phyloP scores from a whole-genome alignment of 2,888 invertebrate species.

The Chrysotoxum bicinctum region DNA sequence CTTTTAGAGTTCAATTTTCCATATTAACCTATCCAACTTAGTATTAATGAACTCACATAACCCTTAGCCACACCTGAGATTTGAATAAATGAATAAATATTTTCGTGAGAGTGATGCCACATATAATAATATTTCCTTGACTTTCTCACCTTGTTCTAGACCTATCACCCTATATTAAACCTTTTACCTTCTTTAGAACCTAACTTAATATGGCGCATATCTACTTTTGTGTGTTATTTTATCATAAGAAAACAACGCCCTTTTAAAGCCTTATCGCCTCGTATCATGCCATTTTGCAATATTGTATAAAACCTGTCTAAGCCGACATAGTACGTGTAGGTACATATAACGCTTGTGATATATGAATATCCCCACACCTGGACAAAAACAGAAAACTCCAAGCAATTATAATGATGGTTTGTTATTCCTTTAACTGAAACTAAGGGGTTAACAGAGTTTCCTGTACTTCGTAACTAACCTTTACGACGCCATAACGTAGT shows the following conservation, averaged over 20 bases:
- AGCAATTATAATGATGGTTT: slow-evolving; percentile 28
- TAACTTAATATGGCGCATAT: slow-evolving; percentile 48
- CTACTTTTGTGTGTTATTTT: slow-evolving; percentile 15
- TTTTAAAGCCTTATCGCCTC: slow-evolving; percentile 3
- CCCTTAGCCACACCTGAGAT: slow-evolving; percentile 36
- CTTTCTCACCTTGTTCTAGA: not conserved
- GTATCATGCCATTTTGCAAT: slow-evolving; percentile 40
- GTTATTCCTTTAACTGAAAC: not conserved
- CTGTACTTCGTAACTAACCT: not conserved
- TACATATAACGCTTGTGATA: not conserved
- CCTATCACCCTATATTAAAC: not conserved
- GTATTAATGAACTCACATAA: slow-evolving; percentile 34
- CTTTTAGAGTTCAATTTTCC: not conserved
- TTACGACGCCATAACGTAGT: not conserved
- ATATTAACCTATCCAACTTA: slow-evolving; percentile 13
- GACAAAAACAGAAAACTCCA: not conserved
- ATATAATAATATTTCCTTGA: not conserved
- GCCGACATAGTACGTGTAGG: too few species aligned
- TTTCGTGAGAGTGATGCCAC: not conserved
- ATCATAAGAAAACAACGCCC: slow-evolving; percentile 38
- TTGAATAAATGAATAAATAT: not conserved
- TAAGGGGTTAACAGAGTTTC: slow-evolving; percentile 20
- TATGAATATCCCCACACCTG: slow-evolving; percentile 2
- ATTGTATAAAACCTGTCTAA: slow-evolving; percentile 11
- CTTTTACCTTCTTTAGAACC: not conserved